These are phyloP conservation scores for Sebastiscus tertius DNA, from an alignment of 2,797 vertebrate genomes.

Conservation along the genomic window DNA sequence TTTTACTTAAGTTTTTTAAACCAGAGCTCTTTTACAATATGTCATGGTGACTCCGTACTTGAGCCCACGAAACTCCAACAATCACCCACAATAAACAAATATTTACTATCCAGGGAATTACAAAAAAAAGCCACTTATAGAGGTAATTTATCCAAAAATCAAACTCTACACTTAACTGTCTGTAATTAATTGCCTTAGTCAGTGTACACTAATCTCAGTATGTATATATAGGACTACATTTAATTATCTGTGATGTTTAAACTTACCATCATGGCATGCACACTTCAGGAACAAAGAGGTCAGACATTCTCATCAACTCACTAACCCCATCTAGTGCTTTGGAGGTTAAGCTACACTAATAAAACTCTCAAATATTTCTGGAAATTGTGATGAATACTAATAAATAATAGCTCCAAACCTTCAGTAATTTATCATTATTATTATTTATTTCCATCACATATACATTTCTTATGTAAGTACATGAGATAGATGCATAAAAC, in stretches of 20 bases:
- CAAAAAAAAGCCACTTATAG: background rate
- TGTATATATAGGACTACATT: background rate
- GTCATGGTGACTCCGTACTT: background rate
- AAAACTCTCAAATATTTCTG: background rate
- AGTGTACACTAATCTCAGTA: background rate
- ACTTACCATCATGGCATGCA: background rate
- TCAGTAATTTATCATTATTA: background rate
- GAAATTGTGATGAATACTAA: background rate
- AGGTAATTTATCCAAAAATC: background rate
- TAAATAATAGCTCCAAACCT: background rate
- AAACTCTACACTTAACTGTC: background rate
- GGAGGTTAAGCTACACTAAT: background rate
- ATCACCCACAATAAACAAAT: no score
- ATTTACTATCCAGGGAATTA: background rate
- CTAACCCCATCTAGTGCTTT: conserved; percentile 29
- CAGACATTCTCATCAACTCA: background rate
- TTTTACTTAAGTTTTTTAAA: no score
- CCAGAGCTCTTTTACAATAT: background rate
- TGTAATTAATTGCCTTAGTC: background rate
- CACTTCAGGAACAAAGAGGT: background rate
- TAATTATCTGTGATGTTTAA: background rate
- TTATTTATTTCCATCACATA: background rate
- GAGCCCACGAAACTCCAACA: background rate
- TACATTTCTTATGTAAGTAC: no score
- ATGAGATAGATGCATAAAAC: no score